Base-by-base conservation (phyloP, 2,888 invertebrate genomes). In the Ormyrus pomaceus region DNA sequence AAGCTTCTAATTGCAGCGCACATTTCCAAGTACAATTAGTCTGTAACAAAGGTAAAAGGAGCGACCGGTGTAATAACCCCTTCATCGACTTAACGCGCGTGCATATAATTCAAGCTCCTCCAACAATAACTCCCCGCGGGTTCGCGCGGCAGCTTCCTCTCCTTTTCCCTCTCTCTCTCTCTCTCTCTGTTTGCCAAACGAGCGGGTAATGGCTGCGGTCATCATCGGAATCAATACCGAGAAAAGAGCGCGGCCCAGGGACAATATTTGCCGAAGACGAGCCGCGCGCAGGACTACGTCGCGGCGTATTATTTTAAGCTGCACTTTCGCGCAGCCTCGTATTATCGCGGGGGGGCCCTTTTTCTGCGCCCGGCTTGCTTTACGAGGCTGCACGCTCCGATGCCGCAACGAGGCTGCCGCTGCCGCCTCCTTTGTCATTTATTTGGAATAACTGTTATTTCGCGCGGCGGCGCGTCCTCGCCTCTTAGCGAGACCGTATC, bases 201-300 rank as follows among this genome's bases (percentile, higher is more conserved):
- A 19, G 65, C 62, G 34, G 50, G 50, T 69, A 69, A 62, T 62
- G 76, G 61, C 64, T 55, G 11, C 58, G 19, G 11, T 56, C 2
- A 8, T 45, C 58, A 11, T 51, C 11, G 7, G 65, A 75, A 75
- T 79, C 79, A 82, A 84, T 83, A 83, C 80, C 70, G 75, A 70
- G 77, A 81, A 84, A 79, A 84, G 79, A 34, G 34, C 34, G 34
- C 4, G 34, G 34, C 34, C 34, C 82, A 81, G 83, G 81, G 84
- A 84, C 85, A 85, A 85, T 85, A 84, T 85, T 84, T 84, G 82
- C 72, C 82, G 73, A 77, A 71, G 75, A 70, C 62, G 71, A 65
- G 19, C 9, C 19, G 53, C 76, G 46, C 11, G 11, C 51, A 6
- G 62, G 34, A 19, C 13, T 2, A 45, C 9, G 5, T n/a, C 13